Evolutionary conservation across 2,797 vertebrate species (phyloP), one percentile per base, ranked within the genome.

Genomic region (Vespertilio murinus): DNA sequence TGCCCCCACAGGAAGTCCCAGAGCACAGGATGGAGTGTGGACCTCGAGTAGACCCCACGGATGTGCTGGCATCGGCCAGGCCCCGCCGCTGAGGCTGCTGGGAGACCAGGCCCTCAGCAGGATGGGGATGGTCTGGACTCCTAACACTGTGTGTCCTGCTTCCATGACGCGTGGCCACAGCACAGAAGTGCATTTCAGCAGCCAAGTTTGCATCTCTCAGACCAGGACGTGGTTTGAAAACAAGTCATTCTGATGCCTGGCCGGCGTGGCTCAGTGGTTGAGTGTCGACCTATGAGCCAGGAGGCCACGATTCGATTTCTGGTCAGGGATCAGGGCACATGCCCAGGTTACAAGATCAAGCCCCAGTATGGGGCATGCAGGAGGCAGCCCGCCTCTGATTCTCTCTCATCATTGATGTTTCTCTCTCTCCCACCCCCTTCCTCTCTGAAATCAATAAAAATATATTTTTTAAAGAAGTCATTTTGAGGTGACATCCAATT

Each of bases 101-200:
- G 16, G 65, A 74, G 33, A 40, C 12, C 20, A 54, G 54, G 52
- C 30, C 40, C 73, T 56, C 35, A 2, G 73, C 64, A 80, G 52
- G 52, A 61, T 23, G 30, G 40, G 38, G 30, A 11, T 16, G 20
- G 13, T 0, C 0, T 2, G 1, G 28, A 49, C 8, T 20, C 59
- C 47, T 30, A 49, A 65, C 4, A 0, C 3, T 0, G 2, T 0
- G 52, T 65, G 20, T 17, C 8, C 52, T 1, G 0, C 28, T 42
- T 33, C 35, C 3, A 33, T 2, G 23, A 18, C 13, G 40, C 4
- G 0, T 2, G 56, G 49, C 11, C 45, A 69, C 3, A 4, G 16
- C 33, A 59, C 35, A 23, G 75, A 45, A 25, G 9, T 16, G 65
- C 14, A 18, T 23, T 64, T 92, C 56, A 69, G 35, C 8, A 33